Evolutionary conservation across 2,888 invertebrate genomes (phyloP), one percentile per base, ranked within the genome.

Genomic region (Harmothoe impar): DNA sequence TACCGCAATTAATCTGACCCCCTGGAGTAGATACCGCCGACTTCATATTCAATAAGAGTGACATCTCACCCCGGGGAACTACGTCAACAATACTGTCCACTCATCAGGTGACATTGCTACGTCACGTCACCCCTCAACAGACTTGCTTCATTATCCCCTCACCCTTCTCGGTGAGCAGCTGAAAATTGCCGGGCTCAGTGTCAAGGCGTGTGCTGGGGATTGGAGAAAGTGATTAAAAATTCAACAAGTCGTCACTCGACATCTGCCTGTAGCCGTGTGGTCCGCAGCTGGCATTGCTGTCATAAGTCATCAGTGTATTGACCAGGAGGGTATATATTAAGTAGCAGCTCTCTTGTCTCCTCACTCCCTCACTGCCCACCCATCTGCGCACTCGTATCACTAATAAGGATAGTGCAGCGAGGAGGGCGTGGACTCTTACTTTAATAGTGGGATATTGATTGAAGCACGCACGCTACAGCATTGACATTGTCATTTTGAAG

Each of bases 221-320:
- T n/a, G 43, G 43, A 10, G 43, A 43, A 62, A 62, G 62, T 62
- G 62, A 62, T 62, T n/a, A 62, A 62, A 62, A n/a, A 62, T 62
- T 62, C 62, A 62, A 20, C 62, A 62, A 62, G 20, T 62, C 62
- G 62, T 20, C 62, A 62, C 7, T 62, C 3, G 12, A 62, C 62
- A 62, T 20, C 62, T 62, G 62, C 62, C 62, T 62, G 12, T 62
- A n/a, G 62, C n/a, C 12, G 20, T n/a, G 62, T 43, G 62, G 23
- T 20, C 7, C 0, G 62, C 62, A 62, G 62, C 20, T 62, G 62
- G 20, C 62, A 62, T 62, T 62, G 62, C 62, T 62, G 62, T 62
- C 62, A 62, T 62, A 62, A 62, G 62, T 62, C n/a, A 20, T 62
- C 62, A 62, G 62, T 62, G 62, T 43, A 43, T 43, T 43, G 43